Base-by-base conservation (phyloP, 92 coral and sea anemone species). In the Montipora capitata region DNA sequence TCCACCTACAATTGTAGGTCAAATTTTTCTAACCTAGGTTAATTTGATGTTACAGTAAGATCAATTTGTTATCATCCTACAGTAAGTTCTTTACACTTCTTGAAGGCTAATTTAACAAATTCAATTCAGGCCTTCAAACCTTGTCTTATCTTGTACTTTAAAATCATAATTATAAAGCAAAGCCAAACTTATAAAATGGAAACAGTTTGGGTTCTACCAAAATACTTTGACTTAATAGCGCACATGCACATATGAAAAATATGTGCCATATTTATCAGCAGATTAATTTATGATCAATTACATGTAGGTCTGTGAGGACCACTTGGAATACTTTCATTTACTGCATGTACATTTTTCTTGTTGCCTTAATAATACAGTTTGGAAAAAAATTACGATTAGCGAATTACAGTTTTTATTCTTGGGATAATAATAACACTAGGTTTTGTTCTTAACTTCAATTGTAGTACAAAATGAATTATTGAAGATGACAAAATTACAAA, bases 311-410 rank as follows among this genome's bases (percentile, higher is more conserved):
- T 66, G 39, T 66, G 71, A 66, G 71, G 7, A 66, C 71, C 71
- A 66, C 71, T 16, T 66, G 40, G 68, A 20, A 66, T 66, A 66
- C 71, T 20, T 65, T 66, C 4, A n/a, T 66, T 66, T 18, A 66
- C 71, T 58, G n/a, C 64, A 18, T 66, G 71, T 66, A 17, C 39
- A 66, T 66, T 66, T 66, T 66, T 66, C 71, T 66, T 66, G 71
- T 66, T 66, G 71, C 41, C n/a, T 66, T 27, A 66, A 66, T 35
- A 17, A 66, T 48, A 18, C 1, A 40, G 73, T 68, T 68, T 68
- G 73, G 73, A 39, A 17, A 68, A 68, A 68, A 68, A 11, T 35
- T 58, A 58, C 64, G 11, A 58, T 58, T 11, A 58, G n/a, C 4
- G 64, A 58, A 68, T 38, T 68, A 68, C 4, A 38, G 43, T 68